Base-by-base conservation (phyloP, 2,113 vertebrate species). In the Gyps fulvus region DNA sequence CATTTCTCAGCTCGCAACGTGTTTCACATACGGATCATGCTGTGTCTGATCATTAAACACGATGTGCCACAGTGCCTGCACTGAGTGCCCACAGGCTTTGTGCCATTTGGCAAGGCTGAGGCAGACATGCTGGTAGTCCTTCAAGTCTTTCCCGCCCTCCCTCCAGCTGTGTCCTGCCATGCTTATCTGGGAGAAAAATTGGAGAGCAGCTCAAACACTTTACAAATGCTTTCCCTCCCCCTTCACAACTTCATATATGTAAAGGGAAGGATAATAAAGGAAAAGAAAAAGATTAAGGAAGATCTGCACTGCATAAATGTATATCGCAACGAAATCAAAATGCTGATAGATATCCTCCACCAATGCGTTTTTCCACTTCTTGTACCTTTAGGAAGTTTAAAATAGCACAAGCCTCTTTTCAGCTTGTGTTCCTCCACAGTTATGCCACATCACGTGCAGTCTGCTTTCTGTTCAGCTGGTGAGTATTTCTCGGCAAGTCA, bases 1-100 rank as follows among this genome's bases (percentile, higher is more conserved):
- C 6, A 40, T 13, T 86, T 65, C 38, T 52, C 10, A 38, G 21
- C 16, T 57, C 2, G 0, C 0, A 0, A 20, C 0, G 2, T 61
- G 7, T 69, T 88, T 76, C 72, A 69, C 20, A 43, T 3, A 4
- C 16, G 67, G 29, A 25, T 72, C 10, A 2, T 26, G 13, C 31
- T 2, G 0, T 0, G 1, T 67, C 42, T 50, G n/a, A 23, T 62
- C 2, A 0, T 59, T 50, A 79, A 82, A 83, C n/a, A 6, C 2
- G 1, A 52, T 12, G 31, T 52, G 45, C 34, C 16, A 17, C 7
- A 27, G 73, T 0, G 2, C 22, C 23, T 55, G 32, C 32, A 20
- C 13, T 32, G 14, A n/a, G 16, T 14, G 3, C 27, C 70, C n/a
- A 40, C 0, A 2, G 62, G 10, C 52, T 57, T 59, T 67, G 16